Conservation (phyloP, 2,113 vertebrate species). For the Anarhynchus alexandrinus region DNA sequence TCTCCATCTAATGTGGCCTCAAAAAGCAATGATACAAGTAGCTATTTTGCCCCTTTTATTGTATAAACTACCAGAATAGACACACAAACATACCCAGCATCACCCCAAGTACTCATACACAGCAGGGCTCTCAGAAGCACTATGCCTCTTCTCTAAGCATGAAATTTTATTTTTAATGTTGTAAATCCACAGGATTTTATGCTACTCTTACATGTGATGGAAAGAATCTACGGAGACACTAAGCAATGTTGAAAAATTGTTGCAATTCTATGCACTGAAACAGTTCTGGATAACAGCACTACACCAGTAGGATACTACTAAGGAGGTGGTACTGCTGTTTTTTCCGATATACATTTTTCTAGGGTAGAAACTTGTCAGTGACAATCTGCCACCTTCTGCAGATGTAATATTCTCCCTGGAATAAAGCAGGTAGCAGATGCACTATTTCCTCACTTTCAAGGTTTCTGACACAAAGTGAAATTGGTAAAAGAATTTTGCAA, state of each 20-base stretch:
- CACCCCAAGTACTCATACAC: background rate
- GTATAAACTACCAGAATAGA: background rate
- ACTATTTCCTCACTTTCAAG: background rate
- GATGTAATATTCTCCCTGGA: background rate
- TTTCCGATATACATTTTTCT: rapidly evolving
- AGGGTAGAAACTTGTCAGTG: background rate
- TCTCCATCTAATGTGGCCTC: background rate
- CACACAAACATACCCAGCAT: background rate
- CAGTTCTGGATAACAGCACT: background rate
- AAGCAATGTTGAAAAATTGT: background rate
- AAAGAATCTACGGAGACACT: background rate
- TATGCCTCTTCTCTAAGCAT: background rate
- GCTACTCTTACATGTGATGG: background rate
- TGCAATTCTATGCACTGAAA: background rate
- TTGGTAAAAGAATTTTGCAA: background rate
- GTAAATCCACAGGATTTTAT: background rate
- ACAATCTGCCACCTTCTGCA: background rate
- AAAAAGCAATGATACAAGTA: background rate
- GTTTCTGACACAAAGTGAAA: background rate
- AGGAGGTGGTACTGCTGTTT: background rate
- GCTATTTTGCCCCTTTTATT: background rate
- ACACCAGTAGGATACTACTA: background rate
- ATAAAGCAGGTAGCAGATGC: background rate
- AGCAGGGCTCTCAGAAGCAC: background rate
- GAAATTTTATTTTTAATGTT: background rate